Conservation (phyloP, 2,113 vertebrate genomes). For the Phrynosoma blainvillii region DNA sequence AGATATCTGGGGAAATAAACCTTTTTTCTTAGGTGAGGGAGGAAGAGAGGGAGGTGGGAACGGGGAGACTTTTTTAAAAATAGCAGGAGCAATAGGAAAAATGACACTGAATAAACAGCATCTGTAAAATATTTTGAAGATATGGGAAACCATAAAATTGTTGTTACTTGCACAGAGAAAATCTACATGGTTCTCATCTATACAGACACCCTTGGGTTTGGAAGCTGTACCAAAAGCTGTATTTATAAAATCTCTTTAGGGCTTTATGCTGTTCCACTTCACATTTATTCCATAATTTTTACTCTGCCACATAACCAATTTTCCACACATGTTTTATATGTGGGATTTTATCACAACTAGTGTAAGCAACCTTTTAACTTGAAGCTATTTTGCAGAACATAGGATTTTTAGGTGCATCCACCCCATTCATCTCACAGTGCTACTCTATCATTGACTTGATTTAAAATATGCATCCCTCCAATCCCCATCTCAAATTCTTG, state of each 20-base stretch:
- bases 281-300: constrained; percentile 36
- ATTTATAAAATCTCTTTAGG: constrained; percentile 43
- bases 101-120: constrained; percentile 36
- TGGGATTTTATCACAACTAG: constrained; percentile 32
- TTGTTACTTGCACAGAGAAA: constrained; percentile 40
- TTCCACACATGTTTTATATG: constrained; percentile 24
- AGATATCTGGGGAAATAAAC: constrained; percentile 39
- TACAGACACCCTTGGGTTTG: constrained; percentile 33
- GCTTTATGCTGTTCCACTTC: constrained; percentile 28
- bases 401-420: not conserved
- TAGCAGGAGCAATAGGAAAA: constrained; percentile 24
- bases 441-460: not conserved
- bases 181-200: not conserved
- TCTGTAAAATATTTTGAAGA: constrained; percentile 37
- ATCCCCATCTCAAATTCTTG: not conserved
- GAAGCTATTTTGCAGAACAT: constrained; percentile 2
- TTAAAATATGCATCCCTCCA: not conserved
- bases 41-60: not conserved
- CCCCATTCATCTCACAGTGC: not conserved
- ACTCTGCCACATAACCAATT: constrained; percentile 30
- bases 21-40: not conserved
- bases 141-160: constrained; percentile 34
- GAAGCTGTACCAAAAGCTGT: constrained; percentile 40
- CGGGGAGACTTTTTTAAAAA: not conserved
- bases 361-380: constrained; percentile 53